Evolutionary conservation across 2,888 invertebrate species (phyloP).

Genomic region (Aphodius granarius): DNA sequence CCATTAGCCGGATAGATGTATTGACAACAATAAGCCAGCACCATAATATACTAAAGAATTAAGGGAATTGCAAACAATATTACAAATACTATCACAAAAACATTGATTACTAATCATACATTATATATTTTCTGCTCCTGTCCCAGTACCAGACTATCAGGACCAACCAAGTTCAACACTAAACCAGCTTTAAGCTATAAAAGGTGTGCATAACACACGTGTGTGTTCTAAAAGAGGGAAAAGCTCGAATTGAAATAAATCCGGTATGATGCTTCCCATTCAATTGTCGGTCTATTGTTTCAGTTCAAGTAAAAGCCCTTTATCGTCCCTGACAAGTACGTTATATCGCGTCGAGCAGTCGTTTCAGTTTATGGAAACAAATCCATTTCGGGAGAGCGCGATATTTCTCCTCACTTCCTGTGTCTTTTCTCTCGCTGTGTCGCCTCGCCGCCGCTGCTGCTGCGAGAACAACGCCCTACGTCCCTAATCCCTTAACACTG

Average conservation of each 20-base stretch:
- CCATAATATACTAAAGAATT: no score
- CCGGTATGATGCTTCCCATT: not conserved
- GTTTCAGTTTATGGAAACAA: not conserved
- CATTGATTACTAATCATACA: no score
- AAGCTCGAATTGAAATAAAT: not conserved
- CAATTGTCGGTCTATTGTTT: not conserved
- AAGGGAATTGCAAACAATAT: no score
- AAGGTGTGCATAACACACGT: not conserved
- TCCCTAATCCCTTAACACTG: constrained; percentile 2
- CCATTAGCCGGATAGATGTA: constrained; percentile 16
- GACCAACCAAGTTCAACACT: no score
- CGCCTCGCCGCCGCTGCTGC: not conserved
- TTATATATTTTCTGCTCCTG: no score
- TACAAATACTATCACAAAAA: no score
- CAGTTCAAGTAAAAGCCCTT: not conserved
- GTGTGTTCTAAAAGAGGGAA: not conserved
- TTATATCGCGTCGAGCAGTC: not conserved
- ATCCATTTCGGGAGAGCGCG: not conserved
- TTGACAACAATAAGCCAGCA: not conserved
- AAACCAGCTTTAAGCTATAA: no score
- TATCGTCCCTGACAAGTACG: not conserved
- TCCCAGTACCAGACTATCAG: no score
- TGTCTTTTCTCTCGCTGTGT: not conserved
- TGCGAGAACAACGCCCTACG: not conserved
- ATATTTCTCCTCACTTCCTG: not conserved